These are phyloP conservation scores for Notodonta ziczac DNA, from an alignment of 2,888 invertebrate species.

Conservation along the genomic window DNA sequence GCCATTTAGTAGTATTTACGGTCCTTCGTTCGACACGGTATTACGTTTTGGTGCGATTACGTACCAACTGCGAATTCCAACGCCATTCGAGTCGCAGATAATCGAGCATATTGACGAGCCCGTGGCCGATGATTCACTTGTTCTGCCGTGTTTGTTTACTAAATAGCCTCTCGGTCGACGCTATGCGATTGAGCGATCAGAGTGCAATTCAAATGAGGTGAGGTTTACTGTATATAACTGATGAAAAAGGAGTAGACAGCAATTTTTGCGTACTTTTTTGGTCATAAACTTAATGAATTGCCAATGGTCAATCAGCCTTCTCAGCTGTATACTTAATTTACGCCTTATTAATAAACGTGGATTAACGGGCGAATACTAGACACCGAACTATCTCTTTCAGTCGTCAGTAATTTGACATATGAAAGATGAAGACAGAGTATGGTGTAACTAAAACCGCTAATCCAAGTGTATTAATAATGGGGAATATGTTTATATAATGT, in stretches of 20 bases:
- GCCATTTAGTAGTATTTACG: neutral
- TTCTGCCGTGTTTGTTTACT: conserved; percentile 56
- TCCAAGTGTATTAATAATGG: too few relatives aligned
- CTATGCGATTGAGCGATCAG: conserved; percentile 49
- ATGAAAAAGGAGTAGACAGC: neutral
- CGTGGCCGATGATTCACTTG: conserved; percentile 50
- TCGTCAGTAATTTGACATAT: too few relatives aligned
- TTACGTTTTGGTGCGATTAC: conserved; percentile 7
- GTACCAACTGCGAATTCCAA: conserved; percentile 10
- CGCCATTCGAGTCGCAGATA: conserved; percentile 6
- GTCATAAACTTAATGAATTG: neutral
- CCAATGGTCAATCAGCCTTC: too few relatives aligned
- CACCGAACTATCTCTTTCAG: too few relatives aligned
- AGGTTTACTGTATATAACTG: neutral
- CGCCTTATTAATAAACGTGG: too few relatives aligned
- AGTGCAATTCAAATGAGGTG: conserved; percentile 16
- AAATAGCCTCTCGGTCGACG: conserved; percentile 33
- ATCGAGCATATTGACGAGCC: conserved; percentile 25
- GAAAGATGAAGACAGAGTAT: too few relatives aligned
- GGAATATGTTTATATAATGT: too few relatives aligned
- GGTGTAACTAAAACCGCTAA: too few relatives aligned
- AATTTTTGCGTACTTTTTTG: neutral
- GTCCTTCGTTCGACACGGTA: neutral
- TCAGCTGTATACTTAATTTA: too few relatives aligned
- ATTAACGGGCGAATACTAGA: too few relatives aligned